phyloP scores from a whole-genome alignment of 2,797 vertebrate species.

The Cephalopachus bancanus region DNA sequence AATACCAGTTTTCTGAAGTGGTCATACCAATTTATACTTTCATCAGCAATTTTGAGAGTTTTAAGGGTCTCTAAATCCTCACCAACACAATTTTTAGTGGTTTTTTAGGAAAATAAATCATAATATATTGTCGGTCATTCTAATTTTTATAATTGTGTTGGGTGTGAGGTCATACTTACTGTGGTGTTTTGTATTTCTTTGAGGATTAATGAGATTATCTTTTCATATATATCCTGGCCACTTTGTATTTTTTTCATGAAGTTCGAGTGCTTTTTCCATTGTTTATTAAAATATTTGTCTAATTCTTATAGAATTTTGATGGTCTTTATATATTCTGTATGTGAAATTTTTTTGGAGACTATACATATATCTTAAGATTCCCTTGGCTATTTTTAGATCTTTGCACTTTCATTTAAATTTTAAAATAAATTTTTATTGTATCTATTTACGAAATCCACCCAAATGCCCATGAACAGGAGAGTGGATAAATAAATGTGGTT shows the following conservation, averaged over 20 bases:
- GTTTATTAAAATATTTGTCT: neutral
- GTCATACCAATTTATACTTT: neutral
- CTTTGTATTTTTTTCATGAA: neutral
- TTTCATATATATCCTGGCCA: slow-evolving; percentile 11
- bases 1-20: neutral
- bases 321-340: neutral
- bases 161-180: neutral
- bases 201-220: neutral
- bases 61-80: neutral
- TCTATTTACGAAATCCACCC: neutral
- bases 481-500: neutral
- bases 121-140: neutral
- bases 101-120: too few relatives aligned
- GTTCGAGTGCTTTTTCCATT: neutral
- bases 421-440: slow-evolving; percentile 14
- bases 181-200: slow-evolving; percentile 30
- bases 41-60: neutral
- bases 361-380: neutral
- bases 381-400: neutral
- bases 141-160: neutral
- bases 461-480: neutral
- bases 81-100: neutral
- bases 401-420: slow-evolving; percentile 34
- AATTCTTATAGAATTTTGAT: slow-evolving; percentile 7
- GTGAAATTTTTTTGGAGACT: neutral